phyloP scores from a whole-genome alignment of 2,888 invertebrate genomes.

The Drosophila fungiperda region DNA sequence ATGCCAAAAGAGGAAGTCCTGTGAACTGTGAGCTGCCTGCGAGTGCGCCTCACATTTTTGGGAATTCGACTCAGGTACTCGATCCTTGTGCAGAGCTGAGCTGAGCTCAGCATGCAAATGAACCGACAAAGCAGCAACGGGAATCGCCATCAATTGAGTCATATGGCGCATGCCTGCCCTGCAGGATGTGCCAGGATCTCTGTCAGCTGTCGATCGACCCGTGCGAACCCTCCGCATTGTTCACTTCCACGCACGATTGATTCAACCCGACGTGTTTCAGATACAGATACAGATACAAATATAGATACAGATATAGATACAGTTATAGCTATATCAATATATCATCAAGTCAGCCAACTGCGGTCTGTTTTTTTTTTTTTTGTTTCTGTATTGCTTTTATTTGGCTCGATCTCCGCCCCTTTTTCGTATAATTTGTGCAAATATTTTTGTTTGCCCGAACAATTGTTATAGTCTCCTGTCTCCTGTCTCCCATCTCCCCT shows the following conservation, averaged over 20 bases:
- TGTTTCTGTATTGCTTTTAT: conserved; percentile 18
- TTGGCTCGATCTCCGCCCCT: conserved; percentile 11
- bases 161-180: conserved; percentile 54
- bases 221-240: conserved; percentile 7
- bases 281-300: not conserved
- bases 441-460: conserved; percentile 43
- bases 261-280: conserved; percentile 29
- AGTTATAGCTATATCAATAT: not conserved
- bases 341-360: conserved; percentile 32
- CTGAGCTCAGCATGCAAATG: conserved; percentile 58
- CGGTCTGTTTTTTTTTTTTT: conserved; percentile 6
- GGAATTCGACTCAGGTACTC: conserved; percentile 50
- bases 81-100: conserved; percentile 12
- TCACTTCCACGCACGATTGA: conserved; percentile 50
- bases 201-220: conserved; percentile 56
- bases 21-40: conserved; percentile 19
- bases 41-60: not conserved
- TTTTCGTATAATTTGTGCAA: conserved; percentile 37
- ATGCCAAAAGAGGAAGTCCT: conserved; percentile 49
- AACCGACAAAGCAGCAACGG: conserved; percentile 34
- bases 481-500: conserved; percentile 14
- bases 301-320: not conserved
- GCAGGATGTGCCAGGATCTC: conserved; percentile 36
- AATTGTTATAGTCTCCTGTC: conserved; percentile 15
- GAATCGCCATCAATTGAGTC: conserved; percentile 48